phyloP scores from a whole-genome alignment of 2,888 invertebrate species.

The Epinotia ramella region DNA sequence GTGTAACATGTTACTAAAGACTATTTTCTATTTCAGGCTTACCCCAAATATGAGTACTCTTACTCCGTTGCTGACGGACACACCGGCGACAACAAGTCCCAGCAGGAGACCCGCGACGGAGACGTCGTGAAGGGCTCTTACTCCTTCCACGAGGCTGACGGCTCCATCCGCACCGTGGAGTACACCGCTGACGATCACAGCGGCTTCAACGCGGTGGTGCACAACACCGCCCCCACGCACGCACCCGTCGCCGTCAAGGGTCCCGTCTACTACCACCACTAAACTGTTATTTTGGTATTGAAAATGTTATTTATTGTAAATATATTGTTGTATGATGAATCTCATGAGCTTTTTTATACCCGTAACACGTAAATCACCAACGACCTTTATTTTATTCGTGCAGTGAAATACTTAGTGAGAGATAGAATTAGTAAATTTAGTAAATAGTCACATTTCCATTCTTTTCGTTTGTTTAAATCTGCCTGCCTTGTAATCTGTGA shows the following conservation, averaged over 20 bases:
- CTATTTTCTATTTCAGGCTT: constrained; percentile 45
- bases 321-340: background rate
- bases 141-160: constrained; percentile 71
- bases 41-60: constrained; percentile 63
- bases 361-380: no score
- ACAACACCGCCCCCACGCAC: constrained; percentile 53
- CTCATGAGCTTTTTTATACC: background rate
- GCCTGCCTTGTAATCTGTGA: no score
- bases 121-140: constrained; percentile 71
- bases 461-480: no score
- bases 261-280: constrained; percentile 37
- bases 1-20: background rate
- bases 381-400: background rate
- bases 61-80: constrained; percentile 75
- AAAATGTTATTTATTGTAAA: constrained; percentile 36
- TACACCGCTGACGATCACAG: constrained; percentile 72
- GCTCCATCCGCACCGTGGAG: constrained; percentile 69
- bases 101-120: constrained; percentile 70
- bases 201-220: constrained; percentile 59
- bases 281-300: constrained; percentile 4
- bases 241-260: constrained; percentile 48
- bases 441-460: no score
- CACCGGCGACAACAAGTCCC: constrained; percentile 74
- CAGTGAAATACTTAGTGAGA: background rate
- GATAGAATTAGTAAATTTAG: no score